These are phyloP conservation scores for Caenorhabditis sinica DNA, from an alignment of 2,888 invertebrate species.

Conservation along the genomic window DNA sequence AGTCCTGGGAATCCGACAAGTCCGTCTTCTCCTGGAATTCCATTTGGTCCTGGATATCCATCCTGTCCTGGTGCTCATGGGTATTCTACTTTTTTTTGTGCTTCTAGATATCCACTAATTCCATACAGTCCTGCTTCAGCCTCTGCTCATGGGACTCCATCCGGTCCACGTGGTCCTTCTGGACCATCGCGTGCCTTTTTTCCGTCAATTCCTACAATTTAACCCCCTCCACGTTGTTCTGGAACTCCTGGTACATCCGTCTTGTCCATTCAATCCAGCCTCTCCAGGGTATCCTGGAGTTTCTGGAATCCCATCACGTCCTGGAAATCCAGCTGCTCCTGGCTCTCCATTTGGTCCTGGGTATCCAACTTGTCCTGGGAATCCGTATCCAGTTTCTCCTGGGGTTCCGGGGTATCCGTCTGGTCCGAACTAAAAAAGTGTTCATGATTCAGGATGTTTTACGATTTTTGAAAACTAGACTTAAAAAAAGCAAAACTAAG, in stretches of 20 bases:
- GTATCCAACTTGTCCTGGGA: constrained; percentile 77
- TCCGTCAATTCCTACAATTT: constrained; percentile 80
- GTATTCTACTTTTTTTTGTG: constrained; percentile 75
- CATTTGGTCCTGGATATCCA: constrained; percentile 77
- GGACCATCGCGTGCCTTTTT: constrained; percentile 79
- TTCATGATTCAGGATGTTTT: no score
- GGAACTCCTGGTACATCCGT: constrained; percentile 78
- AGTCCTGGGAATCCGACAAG: constrained; percentile 78
- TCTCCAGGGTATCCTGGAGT: constrained; percentile 77
- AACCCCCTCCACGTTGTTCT: constrained; percentile 75
- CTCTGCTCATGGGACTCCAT: constrained; percentile 85
- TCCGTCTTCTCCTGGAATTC: constrained; percentile 77
- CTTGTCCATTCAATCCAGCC: constrained; percentile 69
- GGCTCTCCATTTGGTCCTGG: constrained; percentile 79
- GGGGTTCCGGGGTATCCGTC: constrained; percentile 79
- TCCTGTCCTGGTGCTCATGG: constrained; percentile 86
- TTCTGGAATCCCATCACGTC: constrained; percentile 84
- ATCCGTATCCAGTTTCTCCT: constrained; percentile 74
- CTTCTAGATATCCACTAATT: constrained; percentile 81
- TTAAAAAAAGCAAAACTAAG: no score
- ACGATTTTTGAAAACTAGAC: no score
- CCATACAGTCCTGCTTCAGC: constrained; percentile 84
- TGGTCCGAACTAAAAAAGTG: constrained; percentile 70
- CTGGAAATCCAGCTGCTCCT: constrained; percentile 83
- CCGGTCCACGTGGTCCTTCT: constrained; percentile 67